phyloP scores from a whole-genome alignment of 2,797 vertebrate genomes.

The Myripristis murdjan region DNA sequence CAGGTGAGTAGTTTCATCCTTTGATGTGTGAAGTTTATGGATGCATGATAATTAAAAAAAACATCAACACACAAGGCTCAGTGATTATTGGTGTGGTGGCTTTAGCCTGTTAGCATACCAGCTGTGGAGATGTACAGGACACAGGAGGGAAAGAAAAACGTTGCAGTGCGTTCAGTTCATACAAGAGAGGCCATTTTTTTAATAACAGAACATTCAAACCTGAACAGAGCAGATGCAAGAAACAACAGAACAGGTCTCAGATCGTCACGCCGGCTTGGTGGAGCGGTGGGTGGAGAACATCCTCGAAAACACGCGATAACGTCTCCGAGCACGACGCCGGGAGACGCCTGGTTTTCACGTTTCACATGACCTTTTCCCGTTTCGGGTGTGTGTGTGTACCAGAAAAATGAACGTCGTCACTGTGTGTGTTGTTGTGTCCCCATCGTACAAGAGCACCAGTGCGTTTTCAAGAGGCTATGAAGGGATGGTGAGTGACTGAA shows the following conservation, averaged over 20 bases:
- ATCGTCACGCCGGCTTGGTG: conserved; percentile 53
- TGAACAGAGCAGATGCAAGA: conserved; percentile 66
- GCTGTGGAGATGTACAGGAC: too few species aligned
- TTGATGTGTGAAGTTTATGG: too few species aligned
- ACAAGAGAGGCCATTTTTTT: conserved; percentile 72
- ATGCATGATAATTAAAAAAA: too few species aligned
- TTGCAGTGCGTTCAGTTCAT: conserved; percentile 43
- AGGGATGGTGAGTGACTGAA: conserved; percentile 5
- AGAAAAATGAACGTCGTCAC: too few species aligned
- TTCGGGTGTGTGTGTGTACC: too few species aligned
- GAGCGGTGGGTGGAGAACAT: conserved; percentile 49
- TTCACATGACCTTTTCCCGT: not conserved
- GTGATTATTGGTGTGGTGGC: too few species aligned
- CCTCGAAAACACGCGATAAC: conserved; percentile 45
- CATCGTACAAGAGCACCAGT: conserved; percentile 33
- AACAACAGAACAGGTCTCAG: conserved; percentile 41
- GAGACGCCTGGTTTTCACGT: conserved; percentile 18
- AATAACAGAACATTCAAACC: conserved; percentile 75
- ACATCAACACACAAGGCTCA: too few species aligned
- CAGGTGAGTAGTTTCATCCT: too few species aligned
- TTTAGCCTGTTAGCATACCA: too few species aligned
- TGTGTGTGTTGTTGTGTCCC: conserved; percentile 20
- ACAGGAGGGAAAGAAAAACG: not conserved
- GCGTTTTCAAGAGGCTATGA: conserved; percentile 12
- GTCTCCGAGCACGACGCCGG: conserved; percentile 56